Evolutionary conservation across 1,140 invertebrate genomes (phyloP).

Genomic region (Holcopasites calliopsidis): DNA sequence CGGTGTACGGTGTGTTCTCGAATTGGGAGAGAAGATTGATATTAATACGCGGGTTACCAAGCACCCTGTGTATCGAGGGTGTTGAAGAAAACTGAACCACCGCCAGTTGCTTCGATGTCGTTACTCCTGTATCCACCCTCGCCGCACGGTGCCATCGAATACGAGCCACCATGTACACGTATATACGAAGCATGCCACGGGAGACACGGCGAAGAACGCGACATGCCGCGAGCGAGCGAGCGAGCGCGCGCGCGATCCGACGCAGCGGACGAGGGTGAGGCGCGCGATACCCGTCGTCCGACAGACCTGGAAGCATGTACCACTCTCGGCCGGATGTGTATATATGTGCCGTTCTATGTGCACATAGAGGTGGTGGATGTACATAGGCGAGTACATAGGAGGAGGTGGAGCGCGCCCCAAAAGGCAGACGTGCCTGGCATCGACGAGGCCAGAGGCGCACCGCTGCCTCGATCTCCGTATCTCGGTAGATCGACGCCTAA

Average conservation of each 20-base stretch:
- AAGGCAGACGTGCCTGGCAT: constrained; percentile 78
- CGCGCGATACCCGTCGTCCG: constrained; percentile 2
- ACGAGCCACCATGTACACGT: too few relatives aligned
- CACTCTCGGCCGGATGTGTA: constrained; percentile 16
- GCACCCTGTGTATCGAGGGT: too few relatives aligned
- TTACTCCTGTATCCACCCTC: too few relatives aligned
- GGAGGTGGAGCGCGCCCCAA: constrained; percentile 65
- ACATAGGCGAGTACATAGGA: not conserved
- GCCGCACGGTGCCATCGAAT: too few relatives aligned
- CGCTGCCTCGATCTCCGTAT: constrained; percentile 63
- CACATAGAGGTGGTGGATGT: too few relatives aligned
- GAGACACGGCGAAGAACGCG: not conserved
- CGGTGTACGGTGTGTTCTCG: too few relatives aligned
- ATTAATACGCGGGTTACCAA: too few relatives aligned
- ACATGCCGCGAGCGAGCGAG: not conserved
- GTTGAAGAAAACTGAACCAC: too few relatives aligned
- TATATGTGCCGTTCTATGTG: constrained; percentile 12
- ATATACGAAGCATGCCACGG: constrained; percentile 9
- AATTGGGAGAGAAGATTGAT: too few relatives aligned
- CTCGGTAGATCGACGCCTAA: constrained; percentile 69
- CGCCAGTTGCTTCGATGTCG: too few relatives aligned
- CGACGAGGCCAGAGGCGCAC: constrained; percentile 70
- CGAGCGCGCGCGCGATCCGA: too few relatives aligned
- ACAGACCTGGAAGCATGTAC: constrained; percentile 13
- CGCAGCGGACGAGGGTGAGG: too few relatives aligned